Conservation (phyloP, 2,797 vertebrate species). For the Arrhamphus sclerolepis region DNA sequence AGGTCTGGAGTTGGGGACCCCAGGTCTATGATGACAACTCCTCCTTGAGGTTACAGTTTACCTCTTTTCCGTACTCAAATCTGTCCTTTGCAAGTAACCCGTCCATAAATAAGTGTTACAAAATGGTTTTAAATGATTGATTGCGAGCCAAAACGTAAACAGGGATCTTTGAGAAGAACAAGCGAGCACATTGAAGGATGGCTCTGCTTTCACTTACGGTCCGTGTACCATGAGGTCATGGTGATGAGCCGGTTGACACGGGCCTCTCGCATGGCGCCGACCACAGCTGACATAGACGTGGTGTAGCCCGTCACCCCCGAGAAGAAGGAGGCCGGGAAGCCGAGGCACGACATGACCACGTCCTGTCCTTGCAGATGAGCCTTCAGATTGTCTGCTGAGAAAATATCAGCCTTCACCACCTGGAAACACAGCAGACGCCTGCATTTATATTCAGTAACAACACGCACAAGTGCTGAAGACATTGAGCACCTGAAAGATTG, state of each 20-base stretch:
- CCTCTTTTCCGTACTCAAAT: too few relatives aligned
- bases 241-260: constrained; percentile 77
- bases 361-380: constrained; percentile 82
- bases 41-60: too few relatives aligned
- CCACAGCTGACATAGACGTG: constrained; percentile 71
- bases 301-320: constrained; percentile 80
- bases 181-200: not conserved
- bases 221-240: constrained; percentile 87
- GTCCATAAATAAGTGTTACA: too few relatives aligned
- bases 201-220: constrained; percentile 63
- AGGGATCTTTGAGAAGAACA: too few relatives aligned
- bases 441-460: too few relatives aligned
- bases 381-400: constrained; percentile 77
- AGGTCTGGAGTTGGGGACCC: too few relatives aligned
- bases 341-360: constrained; percentile 84
- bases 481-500: too few relatives aligned
- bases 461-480: too few relatives aligned
- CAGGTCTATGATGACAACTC: too few relatives aligned
- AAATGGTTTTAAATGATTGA: not conserved
- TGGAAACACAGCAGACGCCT: constrained; percentile 32
- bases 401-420: constrained; percentile 83
- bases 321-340: constrained; percentile 77
- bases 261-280: constrained; percentile 75
- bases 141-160: too few relatives aligned
- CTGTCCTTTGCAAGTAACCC: too few relatives aligned